phyloP scores from a whole-genome alignment of 1,140 invertebrate species.

The Ceratosolen solmsi region DNA sequence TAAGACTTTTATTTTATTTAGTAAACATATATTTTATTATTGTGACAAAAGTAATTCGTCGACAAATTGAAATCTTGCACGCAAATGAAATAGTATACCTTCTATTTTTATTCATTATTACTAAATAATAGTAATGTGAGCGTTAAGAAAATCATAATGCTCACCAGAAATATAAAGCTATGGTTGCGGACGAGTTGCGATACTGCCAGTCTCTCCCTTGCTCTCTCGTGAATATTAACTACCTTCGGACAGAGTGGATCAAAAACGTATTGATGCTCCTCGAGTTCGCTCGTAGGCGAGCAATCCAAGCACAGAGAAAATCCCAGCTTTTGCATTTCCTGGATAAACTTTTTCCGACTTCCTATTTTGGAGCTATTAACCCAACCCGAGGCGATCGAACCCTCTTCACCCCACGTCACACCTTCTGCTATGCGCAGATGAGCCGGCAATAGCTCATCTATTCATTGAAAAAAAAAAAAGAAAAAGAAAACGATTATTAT shows the following conservation, averaged over 20 bases:
- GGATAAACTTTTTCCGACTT: slow-evolving; percentile 59
- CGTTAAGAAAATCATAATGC: no score
- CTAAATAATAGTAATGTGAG: no score
- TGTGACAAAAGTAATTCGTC: no score
- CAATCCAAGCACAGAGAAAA: slow-evolving; percentile 54
- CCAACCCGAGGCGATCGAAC: slow-evolving; percentile 81
- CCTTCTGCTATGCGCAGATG: slow-evolving; percentile 79
- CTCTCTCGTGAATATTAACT: slow-evolving; percentile 78
- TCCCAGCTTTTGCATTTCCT: slow-evolving; percentile 64
- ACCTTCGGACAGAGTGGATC: slow-evolving; percentile 83
- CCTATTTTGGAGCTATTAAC: slow-evolving; percentile 79
- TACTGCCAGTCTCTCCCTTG: slow-evolving; percentile 74
- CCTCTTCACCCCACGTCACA: slow-evolving; percentile 75
- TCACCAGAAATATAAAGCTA: slow-evolving; percentile 78
- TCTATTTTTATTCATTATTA: no score
- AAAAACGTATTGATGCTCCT: slow-evolving; percentile 63
- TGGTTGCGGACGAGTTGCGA: slow-evolving; percentile 77
- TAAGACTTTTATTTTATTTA: no score
- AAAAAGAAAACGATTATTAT: no score
- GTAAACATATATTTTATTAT: no score
- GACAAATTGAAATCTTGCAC: no score
- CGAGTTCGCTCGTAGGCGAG: slow-evolving; percentile 47
- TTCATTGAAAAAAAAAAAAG: neutral
- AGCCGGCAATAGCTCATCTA: slow-evolving; percentile 79
- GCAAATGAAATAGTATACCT: no score